These are phyloP conservation scores for Lamellibrachia columna DNA, from an alignment of 2,888 invertebrate species.

Conservation along the genomic window DNA sequence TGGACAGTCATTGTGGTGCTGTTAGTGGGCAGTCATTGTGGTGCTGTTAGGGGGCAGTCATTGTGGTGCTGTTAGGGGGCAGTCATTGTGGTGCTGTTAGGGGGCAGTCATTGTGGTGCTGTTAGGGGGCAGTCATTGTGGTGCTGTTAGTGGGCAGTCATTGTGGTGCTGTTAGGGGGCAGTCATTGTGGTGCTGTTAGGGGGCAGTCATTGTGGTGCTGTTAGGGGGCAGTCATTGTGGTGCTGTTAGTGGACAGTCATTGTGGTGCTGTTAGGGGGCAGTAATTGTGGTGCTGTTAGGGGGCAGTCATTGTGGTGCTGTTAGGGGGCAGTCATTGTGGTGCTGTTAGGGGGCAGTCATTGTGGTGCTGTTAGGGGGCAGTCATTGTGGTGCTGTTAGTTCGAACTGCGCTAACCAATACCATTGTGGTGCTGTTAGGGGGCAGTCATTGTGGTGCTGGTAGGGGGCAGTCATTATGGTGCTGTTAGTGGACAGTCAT, in stretches of 20 bases:
- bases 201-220: neutral
- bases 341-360: neutral
- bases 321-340: neutral
- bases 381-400: too few species aligned
- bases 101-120: neutral
- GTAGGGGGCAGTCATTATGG: neutral
- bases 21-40: neutral
- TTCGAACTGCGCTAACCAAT: neutral
- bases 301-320: neutral
- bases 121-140: neutral
- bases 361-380: neutral
- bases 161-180: neutral
- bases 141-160: neutral
- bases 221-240: neutral
- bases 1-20: neutral
- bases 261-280: neutral
- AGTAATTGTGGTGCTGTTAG: neutral
- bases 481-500: neutral
- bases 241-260: neutral
- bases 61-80: neutral
- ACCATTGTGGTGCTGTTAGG: neutral
- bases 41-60: neutral
- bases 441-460: neutral
- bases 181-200: neutral
- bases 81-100: neutral